A percentile compares a stretch with the other conserved stretches of the same genome.
Evolutionary conservation across 2,797 vertebrate species (phyloP).

Genomic region (Spinus pinus): DNA sequence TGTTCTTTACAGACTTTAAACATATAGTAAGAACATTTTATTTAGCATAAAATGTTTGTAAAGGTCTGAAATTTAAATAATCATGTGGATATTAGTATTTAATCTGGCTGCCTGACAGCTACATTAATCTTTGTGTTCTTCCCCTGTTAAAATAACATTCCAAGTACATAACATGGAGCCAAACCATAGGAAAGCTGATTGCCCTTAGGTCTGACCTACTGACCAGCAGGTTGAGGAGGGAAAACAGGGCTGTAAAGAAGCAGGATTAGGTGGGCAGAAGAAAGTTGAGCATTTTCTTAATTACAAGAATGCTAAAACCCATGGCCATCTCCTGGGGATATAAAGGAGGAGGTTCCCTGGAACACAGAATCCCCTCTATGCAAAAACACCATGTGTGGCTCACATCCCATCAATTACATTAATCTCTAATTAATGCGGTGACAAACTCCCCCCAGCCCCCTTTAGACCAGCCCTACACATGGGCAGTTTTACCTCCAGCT

Average conservation of each 20-base stretch:
- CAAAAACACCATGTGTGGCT: too few species aligned
- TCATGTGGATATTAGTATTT: conserved; percentile 50
- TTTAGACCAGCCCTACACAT: rapidly evolving
- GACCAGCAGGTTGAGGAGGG: neutral
- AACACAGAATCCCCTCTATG: neutral
- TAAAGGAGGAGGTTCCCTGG: neutral
- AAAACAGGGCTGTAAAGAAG: neutral
- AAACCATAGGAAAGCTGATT: neutral
- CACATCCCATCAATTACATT: neutral
- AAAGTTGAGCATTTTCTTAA: neutral
- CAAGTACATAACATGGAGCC: neutral
- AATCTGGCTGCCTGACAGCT: conserved; percentile 44
- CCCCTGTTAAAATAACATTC: neutral
- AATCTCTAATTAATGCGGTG: neutral
- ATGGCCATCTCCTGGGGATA: neutral
- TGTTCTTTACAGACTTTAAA: conserved; percentile 37
- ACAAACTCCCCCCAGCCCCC: neutral
- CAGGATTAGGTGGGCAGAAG: neutral
- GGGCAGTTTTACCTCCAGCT: rapidly evolving
- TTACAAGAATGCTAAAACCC: neutral
- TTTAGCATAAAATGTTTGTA: conserved; percentile 27
- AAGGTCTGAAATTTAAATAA: conserved; percentile 54
- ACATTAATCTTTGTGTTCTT: conserved; percentile 12
- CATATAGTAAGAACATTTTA: conserved; percentile 33
- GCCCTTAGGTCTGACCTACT: neutral